Base-by-base conservation (phyloP, 2,113 vertebrate species). In the Erpornis zantholeuca region DNA sequence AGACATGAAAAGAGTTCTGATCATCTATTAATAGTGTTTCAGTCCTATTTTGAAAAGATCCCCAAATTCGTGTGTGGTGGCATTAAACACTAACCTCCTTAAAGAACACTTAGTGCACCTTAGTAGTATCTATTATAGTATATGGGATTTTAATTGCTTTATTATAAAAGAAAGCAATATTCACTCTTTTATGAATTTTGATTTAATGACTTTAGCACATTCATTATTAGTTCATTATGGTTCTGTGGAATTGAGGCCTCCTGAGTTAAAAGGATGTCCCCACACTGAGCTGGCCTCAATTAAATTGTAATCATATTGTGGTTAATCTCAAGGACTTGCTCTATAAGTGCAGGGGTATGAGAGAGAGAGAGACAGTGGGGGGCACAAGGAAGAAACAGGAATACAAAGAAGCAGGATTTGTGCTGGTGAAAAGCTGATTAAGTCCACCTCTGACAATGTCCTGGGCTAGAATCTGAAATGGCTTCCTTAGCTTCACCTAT, bases 181-280 rank as follows among this genome's bases (percentile, higher is more conserved):
- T 95, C 94, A 81, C 92, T 49, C 69, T 96, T 97, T 95, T 93
- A 96, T 96, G 95, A 97, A 96, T 96, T 97, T 96, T 95, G 91
- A 96, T 96, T 97, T 96, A 97, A 97, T 96, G 90, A 96, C 89
- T 92, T 95, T 82, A 96, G 88, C 68, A 93, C 85, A 91, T 96
- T 97, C 80, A 87, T 97, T 97, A 97, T 97, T 97, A 96, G 93
- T 97, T 97, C 96, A 96, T 97, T 97, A 97, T 89, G 87, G 86
- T 95, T 93, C 91, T 82, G 87, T 96, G 92, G 95, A 97, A 97
- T 84, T 84, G 95, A 97, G 96, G 94, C 95, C 96, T 97, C 94
- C 82, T 93, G 76, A 96, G 95, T 96, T 97, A 91, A 97, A 97
- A 97, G 82, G 83, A 94, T 95, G 92, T 92, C 92, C 96, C 90